Conservation (phyloP, 2,888 invertebrate genomes). For the Ceraclea dissimilis region DNA sequence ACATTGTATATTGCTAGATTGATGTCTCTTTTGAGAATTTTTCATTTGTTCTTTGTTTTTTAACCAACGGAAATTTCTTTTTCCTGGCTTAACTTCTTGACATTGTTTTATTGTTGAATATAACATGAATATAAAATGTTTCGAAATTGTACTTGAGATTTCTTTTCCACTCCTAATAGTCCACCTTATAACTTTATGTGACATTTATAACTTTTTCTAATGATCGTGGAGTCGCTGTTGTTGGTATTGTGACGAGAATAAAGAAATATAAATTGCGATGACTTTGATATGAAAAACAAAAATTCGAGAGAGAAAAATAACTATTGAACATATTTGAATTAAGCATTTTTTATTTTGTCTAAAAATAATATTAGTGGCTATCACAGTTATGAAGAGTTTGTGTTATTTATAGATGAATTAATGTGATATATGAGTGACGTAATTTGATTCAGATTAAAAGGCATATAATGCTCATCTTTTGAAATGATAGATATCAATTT, state of each 20-base stretch:
- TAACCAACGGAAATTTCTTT: slow-evolving; percentile 1
- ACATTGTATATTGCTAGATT: background rate
- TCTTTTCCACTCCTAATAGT: background rate
- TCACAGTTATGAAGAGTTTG: too few relatives aligned
- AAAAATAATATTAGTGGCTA: too few relatives aligned
- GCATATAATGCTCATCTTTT: too few relatives aligned
- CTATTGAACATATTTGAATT: too few relatives aligned
- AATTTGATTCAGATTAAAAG: too few relatives aligned
- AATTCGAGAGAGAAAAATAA: too few relatives aligned
- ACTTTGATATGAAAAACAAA: background rate
- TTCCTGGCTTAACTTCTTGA: slow-evolving; percentile 1
- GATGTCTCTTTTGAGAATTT: slow-evolving; percentile 1
- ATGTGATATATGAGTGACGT: too few relatives aligned
- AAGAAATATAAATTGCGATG: background rate
- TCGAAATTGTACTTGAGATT: background rate
- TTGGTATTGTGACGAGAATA: background rate
- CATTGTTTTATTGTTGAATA: slow-evolving; percentile 1
- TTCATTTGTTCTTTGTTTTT: slow-evolving; percentile 1
- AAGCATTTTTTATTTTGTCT: too few relatives aligned
- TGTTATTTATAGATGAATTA: too few relatives aligned
- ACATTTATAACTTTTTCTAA: background rate
- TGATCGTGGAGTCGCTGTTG: background rate
- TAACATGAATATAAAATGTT: background rate
- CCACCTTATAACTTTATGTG: background rate
- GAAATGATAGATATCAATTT: too few relatives aligned